phyloP scores from a whole-genome alignment of 2,888 invertebrate species.

The Amitus sp. region DNA sequence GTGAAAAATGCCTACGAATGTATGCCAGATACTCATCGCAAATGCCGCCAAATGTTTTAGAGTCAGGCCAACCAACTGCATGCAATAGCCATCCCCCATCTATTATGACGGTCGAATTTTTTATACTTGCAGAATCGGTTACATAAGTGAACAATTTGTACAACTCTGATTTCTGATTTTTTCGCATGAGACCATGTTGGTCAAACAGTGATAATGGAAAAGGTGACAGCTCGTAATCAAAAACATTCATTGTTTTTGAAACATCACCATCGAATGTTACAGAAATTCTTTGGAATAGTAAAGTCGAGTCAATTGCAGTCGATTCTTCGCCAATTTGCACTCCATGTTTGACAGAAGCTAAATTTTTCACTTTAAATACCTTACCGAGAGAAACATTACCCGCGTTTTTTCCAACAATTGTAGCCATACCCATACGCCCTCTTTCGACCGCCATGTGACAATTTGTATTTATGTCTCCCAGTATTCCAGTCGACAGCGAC shows the following conservation, averaged over 20 bases:
- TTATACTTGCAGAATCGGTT: not conserved
- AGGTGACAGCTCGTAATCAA: constrained; percentile 40
- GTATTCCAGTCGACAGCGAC: constrained; percentile 30
- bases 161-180: constrained; percentile 32
- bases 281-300: constrained; percentile 45
- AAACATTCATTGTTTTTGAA: constrained; percentile 26
- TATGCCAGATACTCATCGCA: constrained; percentile 14
- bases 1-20: constrained; percentile 9
- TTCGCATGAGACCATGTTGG: constrained; percentile 20
- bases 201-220: constrained; percentile 39
- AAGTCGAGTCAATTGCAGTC: constrained; percentile 35
- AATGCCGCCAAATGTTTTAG: constrained; percentile 17
- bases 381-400: constrained; percentile 17
- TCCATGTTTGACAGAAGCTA: not conserved
- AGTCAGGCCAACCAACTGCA: constrained; percentile 23
- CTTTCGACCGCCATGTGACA: constrained; percentile 39
- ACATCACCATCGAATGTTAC: constrained; percentile 32
- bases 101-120: constrained; percentile 11
- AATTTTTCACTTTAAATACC: constrained; percentile 31
- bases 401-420: constrained; percentile 34
- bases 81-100: constrained; percentile 34
- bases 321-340: not conserved
- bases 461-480: constrained; percentile 32
- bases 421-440: constrained; percentile 24
- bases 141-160: constrained; percentile 16